Base-by-base conservation (phyloP, 1,140 invertebrate genomes). In the Pemphigus obesinymphae region DNA sequence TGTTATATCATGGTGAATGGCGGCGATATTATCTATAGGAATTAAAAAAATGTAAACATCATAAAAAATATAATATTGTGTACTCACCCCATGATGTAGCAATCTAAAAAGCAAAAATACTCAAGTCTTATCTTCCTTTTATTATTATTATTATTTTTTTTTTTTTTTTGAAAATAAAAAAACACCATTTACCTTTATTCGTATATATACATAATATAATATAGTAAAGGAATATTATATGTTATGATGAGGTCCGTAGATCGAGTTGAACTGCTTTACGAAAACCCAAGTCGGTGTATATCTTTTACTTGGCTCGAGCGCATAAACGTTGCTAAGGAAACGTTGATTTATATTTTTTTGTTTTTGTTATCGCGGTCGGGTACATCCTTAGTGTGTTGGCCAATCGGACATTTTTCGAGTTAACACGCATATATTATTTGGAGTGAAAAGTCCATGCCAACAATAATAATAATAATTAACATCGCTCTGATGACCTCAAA, bases 261-360 rank as follows among this genome's bases (percentile, higher is more conserved):
- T 70, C 68, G 40, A 45, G 40, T 29, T 0, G 40, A 45, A 70
- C 68, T 70, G 40, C 29, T 70, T 23, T 70, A 45, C 6, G 37
- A 43, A 70, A 45, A 45, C 68, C 23, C 23, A 23, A 43, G 37
- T 29, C 15, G 23, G 68, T 29, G 40, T 68, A 26, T 10, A 45
- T 70, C 37, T 70, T 70, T 3, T 43, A 43, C 68, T 70, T 70
- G 68, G 40, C 68, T 29, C 23, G 68, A 45, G 68, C 68, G 68
- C 68, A 15, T 26, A 29, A 3, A 70, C 68, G 68, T 70, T 70
- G 68, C 68, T 45, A 70, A 34, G 68, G 68, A 70, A 70, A 70
- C 68, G 23, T 23, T 43, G 23, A 43, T 70, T 45, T 70, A 26
- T 43, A 26, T 15, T 31, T 61, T 66, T 66, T 45, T 45, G 6